Base-by-base conservation (phyloP, 2,113 vertebrate genomes). In the Procavia capensis region DNA sequence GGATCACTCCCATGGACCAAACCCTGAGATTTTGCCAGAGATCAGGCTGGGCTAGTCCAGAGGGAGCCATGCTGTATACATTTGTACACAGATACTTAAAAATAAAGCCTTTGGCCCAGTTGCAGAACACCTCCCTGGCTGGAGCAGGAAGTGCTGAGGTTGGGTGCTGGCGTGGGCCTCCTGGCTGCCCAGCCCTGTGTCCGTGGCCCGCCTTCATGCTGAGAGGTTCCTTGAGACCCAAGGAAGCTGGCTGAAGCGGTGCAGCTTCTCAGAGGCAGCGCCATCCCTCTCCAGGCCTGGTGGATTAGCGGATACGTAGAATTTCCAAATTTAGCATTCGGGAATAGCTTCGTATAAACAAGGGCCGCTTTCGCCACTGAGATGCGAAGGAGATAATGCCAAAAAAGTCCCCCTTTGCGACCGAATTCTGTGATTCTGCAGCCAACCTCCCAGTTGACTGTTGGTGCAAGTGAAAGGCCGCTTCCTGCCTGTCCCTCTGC, bases 311-410 rank as follows among this genome's bases (percentile, higher is more conserved):
- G 97, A 98, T 97, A 98, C 97, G 95, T 96, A 63, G 94, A 96
- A 98, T 97, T 98, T 99, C 99, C 98, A 99, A 99, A 99, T 99
- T 98, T 99, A 99, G 99, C 99, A 98, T 89, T n/a, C 96, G 98
- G 98, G 98, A 98, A 98, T 98, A 66, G 85, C 97, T 97, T 98
- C 97, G 59, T 98, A 94, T 99, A 99, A 99, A 99, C 99, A 99
- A 97, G 96, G 97, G 89, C 96, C 91, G 97, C 98, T 97, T 98
- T 98, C 96, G 97, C 97, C 96, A 98, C 86, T 2, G 98, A 99
- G 98, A 99, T 98, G 98, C 79, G 90, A 93, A 96, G 84, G 80
- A 97, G 97, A 98, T 98, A 97, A 97, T 98, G 98, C 98, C 95
- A 98, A 98, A 98, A 98, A 97, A 96, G 90, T 96, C 97, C 96